Evolutionary conservation across 2,797 vertebrate species (phyloP).

Genomic region (Otolemur crassicaudatus): DNA sequence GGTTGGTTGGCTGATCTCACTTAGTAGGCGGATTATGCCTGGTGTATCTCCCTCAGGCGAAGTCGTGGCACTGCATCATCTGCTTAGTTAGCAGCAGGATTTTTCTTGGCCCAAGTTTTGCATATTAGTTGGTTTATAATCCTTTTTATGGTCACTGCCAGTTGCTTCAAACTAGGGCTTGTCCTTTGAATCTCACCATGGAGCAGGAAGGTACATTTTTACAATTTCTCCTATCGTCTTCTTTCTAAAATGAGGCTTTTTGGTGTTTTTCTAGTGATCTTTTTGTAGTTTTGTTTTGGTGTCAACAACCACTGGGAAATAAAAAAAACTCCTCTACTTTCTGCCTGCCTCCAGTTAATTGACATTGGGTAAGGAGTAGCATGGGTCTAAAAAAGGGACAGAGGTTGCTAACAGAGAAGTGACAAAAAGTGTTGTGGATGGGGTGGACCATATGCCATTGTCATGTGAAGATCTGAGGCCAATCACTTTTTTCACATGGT

Average conservation of each 20-base stretch:
- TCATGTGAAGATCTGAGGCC: not conserved
- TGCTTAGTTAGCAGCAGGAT: not conserved
- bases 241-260: not conserved
- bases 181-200: not conserved
- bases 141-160: not conserved
- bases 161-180: not conserved
- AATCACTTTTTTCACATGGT: too few species aligned
- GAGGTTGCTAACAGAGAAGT: not conserved
- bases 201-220: not conserved
- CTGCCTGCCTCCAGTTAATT: not conserved
- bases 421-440: not conserved
- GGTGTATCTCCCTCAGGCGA: not conserved
- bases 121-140: not conserved
- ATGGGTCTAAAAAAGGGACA: not conserved
- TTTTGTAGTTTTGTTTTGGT: not conserved
- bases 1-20: not conserved
- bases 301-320: not conserved
- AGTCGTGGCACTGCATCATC: not conserved
- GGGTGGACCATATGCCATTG: not conserved
- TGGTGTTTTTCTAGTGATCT: not conserved
- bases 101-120: not conserved
- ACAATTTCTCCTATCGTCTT: not conserved
- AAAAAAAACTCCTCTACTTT: not conserved
- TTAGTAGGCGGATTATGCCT: not conserved
- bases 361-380: not conserved